Conservation (phyloP, 1,140 invertebrate species). For the Pseudomyrmex sp. region DNA sequence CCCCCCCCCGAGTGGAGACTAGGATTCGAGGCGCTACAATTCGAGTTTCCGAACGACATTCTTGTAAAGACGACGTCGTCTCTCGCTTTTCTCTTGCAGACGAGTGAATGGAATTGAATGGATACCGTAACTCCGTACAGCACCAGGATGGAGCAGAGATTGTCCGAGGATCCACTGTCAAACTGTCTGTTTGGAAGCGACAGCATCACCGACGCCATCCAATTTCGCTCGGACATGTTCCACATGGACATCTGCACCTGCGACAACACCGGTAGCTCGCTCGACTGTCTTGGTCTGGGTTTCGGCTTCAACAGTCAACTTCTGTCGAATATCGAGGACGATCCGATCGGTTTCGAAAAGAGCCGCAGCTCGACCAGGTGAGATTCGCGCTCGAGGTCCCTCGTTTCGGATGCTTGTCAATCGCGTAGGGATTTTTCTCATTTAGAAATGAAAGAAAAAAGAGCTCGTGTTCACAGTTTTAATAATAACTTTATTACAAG, state of each 20-base stretch:
- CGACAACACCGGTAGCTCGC: constrained; percentile 90
- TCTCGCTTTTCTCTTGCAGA: constrained; percentile 72
- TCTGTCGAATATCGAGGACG: constrained; percentile 89
- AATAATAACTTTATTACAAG: too few species aligned
- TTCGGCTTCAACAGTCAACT: constrained; percentile 87
- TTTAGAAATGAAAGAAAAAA: too few species aligned
- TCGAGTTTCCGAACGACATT: neutral
- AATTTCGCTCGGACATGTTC: constrained; percentile 88
- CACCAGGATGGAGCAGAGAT: constrained; percentile 82
- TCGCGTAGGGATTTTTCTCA: too few species aligned
- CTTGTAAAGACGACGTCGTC: neutral
- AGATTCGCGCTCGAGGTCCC: neutral
- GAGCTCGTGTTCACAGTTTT: too few species aligned
- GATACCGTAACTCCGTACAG: constrained; percentile 83
- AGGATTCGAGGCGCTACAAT: neutral
- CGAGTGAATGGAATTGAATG: constrained; percentile 84
- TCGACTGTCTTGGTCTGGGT: constrained; percentile 86
- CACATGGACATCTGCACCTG: constrained; percentile 91
- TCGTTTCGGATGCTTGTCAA: too few species aligned
- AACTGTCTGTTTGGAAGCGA: constrained; percentile 86
- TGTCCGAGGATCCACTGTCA: constrained; percentile 81
- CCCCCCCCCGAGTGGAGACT: too few species aligned
- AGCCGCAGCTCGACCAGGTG: constrained; percentile 83
- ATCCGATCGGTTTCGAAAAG: constrained; percentile 84
- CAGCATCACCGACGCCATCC: constrained; percentile 85